Percentiles rank a stretch among this genome's conserved stretches.
Evolutionary conservation across 2,113 vertebrate species (phyloP).

Genomic region (Platysteira castanea): DNA sequence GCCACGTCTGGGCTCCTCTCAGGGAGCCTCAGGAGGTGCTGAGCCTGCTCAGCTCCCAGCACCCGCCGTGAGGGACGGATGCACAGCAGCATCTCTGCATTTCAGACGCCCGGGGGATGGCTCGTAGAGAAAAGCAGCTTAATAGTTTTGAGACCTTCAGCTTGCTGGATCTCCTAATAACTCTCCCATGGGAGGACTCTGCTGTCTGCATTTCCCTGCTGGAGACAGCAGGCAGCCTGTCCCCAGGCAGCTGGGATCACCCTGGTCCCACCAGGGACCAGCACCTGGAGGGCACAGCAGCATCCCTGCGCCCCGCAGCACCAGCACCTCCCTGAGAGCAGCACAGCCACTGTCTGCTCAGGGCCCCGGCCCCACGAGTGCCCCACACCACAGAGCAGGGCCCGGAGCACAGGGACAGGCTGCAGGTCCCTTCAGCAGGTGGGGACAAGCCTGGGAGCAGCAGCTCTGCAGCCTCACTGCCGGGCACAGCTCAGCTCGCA

Average conservation of each 20-base stretch:
- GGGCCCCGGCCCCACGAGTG: accelerated
- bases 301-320: background rate
- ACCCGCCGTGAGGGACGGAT: background rate
- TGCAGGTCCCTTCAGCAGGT: background rate
- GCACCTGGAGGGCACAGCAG: background rate
- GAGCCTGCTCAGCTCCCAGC: background rate
- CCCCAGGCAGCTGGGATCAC: background rate
- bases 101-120: background rate
- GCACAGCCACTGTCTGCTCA: background rate
- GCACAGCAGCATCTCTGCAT: background rate
- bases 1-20: background rate
- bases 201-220: background rate
- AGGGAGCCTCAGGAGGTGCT: background rate
- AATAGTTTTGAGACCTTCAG: background rate
- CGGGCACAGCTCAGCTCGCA: background rate
- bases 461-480: background rate
- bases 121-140: background rate
- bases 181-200: background rate
- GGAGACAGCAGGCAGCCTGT: background rate
- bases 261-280: background rate
- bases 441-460: background rate
- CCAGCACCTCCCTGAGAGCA: background rate
- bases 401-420: background rate
- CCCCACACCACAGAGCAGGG: background rate
- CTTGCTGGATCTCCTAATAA: background rate